Base-by-base conservation (phyloP, 1,140 invertebrate genomes). In the Solenopsis fugax region DNA sequence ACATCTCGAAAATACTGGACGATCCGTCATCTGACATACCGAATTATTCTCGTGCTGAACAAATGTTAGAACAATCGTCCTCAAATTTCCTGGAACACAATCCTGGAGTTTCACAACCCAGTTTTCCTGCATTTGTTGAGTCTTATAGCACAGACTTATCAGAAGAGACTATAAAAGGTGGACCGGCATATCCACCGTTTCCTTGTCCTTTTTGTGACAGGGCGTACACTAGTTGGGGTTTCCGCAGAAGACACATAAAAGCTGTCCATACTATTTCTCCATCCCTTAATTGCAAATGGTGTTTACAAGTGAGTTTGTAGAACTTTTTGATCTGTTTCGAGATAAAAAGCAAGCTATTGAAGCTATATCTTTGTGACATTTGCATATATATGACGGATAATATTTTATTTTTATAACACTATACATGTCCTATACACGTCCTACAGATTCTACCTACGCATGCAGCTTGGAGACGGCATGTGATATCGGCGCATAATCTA, bases 221-320 rank as follows among this genome's bases (percentile, higher is more conserved):
- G 69, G 95, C 96, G 0, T 97, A 97, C 93, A 96, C 96, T 72
- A 96, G 96, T 65, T 97, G 96, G 96, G 96, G 96, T 0, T 97
- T 97, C 85, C 93, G 96, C 21, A 93, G 96, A 87, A 94, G 96
- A 65, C 96, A 97, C 92, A 96, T 97, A 54, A 97, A 97, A 92
- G 96, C 96, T 16, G 95, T 96, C 75, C 96, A 97, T 93, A 95
- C 96, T 10, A 95, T 91, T 24, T 93, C 91, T 91, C 96, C 87
- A 90, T 96, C 95, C 65, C 94, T 96, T 50, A 96, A 96, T 24
- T 96, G 96, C 92, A 96, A 96, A 89, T 96, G 96, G 96, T 96
- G 96, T 87, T 94, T 95, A 69, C 92, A 93, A 91, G 92, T 94
- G 54, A 54, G 88, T 86, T 72, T 37, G 2, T 37, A 12, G 3